Conservation (phyloP, 2,888 invertebrate genomes). For the Epistrophe grossulariae region DNA sequence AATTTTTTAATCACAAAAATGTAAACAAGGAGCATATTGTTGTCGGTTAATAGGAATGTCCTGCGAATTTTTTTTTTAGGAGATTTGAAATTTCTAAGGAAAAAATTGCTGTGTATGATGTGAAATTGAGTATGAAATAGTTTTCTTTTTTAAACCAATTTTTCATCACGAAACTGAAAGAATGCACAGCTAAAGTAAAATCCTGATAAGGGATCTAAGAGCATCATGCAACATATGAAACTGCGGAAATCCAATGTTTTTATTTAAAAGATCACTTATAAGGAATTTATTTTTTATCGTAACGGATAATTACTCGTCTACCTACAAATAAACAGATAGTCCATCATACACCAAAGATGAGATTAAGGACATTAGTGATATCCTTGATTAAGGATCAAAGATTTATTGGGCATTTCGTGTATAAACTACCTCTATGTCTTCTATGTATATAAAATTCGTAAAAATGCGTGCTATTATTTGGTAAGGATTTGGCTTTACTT, state of each 20-base stretch:
- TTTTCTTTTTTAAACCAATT: constrained; percentile 39
- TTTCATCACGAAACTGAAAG: constrained; percentile 17
- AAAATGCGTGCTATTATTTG: constrained; percentile 33
- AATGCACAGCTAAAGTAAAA: constrained; percentile 17
- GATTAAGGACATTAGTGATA: constrained; percentile 63
- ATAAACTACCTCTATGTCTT: neutral
- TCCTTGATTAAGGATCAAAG: constrained; percentile 69
- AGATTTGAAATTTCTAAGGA: constrained; percentile 33
- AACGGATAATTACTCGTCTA: neutral
- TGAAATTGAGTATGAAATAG: constrained; percentile 70
- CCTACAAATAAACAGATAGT: neutral
- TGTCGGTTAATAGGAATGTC: constrained; percentile 36
- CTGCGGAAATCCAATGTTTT: constrained; percentile 10
- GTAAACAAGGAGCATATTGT: constrained; percentile 32
- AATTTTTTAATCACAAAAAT: constrained; percentile 52
- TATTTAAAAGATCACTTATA: constrained; percentile 35
- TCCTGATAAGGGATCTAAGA: constrained; percentile 56
- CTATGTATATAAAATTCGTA: constrained; percentile 12
- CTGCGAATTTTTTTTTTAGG: constrained; percentile 62
- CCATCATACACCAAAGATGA: constrained; percentile 29
- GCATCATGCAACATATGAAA: neutral
- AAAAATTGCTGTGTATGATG: constrained; percentile 43
- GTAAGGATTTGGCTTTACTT: constrained; percentile 41
- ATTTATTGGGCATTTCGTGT: constrained; percentile 67
- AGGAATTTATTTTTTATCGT: constrained; percentile 39